Evolutionary conservation across 2,888 invertebrate species (phyloP).

Genomic region (Eupithecia centaureata): DNA sequence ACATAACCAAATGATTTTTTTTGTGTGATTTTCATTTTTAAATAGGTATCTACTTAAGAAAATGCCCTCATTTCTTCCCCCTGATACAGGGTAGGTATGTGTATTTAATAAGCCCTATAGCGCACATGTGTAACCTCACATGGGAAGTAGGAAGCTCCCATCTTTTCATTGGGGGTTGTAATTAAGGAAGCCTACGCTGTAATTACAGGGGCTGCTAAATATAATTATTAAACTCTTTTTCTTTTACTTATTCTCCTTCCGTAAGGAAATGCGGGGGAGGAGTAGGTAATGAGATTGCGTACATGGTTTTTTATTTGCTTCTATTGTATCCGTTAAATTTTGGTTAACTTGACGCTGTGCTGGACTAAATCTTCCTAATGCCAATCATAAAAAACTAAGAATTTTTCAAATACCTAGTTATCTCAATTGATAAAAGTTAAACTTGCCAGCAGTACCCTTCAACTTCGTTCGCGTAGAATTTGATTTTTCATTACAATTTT

Average conservation of each 20-base stretch:
- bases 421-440: too few species aligned
- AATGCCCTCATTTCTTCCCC: not conserved
- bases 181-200: constrained; percentile 79
- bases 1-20: not conserved
- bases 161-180: constrained; percentile 79
- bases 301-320: constrained; percentile 1
- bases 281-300: constrained; percentile 39
- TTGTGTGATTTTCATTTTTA: not conserved
- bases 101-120: constrained; percentile 77
- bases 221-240: constrained; percentile 79
- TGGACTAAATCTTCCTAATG: too few species aligned
- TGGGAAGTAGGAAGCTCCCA: constrained; percentile 80
- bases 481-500: not conserved
- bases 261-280: constrained; percentile 44
- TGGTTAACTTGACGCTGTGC: not conserved
- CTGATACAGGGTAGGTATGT: constrained; percentile 13
- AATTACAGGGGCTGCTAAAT: constrained; percentile 83
- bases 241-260: constrained; percentile 65
- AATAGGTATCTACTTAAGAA: not conserved
- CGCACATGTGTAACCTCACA: constrained; percentile 72
- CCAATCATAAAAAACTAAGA: not conserved
- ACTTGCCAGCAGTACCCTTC: too few species aligned
- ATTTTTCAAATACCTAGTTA: too few species aligned
- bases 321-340: not conserved
- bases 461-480: too few species aligned